These are phyloP conservation scores for Aleadryas rufinucha DNA, from an alignment of 2,113 vertebrate species.

Conservation along the genomic window DNA sequence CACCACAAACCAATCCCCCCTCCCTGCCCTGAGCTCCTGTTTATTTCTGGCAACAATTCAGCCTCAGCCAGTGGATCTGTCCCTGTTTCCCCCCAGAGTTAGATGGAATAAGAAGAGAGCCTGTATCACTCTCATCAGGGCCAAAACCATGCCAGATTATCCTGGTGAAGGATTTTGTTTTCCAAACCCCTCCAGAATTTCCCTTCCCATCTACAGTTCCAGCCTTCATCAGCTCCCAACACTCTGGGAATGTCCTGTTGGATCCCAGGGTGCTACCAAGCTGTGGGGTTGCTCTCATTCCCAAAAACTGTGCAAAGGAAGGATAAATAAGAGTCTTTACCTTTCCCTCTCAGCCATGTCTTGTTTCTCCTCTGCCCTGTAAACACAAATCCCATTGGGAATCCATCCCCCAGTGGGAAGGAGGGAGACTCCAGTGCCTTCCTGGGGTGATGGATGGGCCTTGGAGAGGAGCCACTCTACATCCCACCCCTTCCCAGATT, in stretches of 20 bases:
- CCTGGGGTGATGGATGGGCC: neutral
- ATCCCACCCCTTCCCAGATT: no score
- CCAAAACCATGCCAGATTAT: neutral
- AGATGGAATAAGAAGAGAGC: neutral
- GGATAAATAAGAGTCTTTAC: neutral
- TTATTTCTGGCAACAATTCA: neutral
- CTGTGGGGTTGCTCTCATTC: neutral
- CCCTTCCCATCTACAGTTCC: neutral
- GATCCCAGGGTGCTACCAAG: neutral
- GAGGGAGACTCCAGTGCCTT: neutral
- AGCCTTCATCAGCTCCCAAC: neutral
- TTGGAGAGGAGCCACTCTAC: neutral
- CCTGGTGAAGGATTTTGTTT: neutral
- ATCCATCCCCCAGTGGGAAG: neutral
- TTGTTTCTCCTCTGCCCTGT: slow-evolving; percentile 70
- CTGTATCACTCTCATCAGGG: neutral
- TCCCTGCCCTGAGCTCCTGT: neutral
- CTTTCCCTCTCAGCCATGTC: slow-evolving; percentile 42
- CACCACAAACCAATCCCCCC: neutral
- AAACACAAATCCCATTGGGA: neutral
- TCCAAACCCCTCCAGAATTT: neutral
- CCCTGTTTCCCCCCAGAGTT: neutral
- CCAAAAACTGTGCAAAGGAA: rapidly evolving
- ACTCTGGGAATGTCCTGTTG: neutral
- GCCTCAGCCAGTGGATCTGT: neutral